A percentile compares a stretch with the other conserved stretches of the same genome.
Evolutionary conservation across 2,888 invertebrate genomes (phyloP).

Genomic region (Tenthredo notha): DNA sequence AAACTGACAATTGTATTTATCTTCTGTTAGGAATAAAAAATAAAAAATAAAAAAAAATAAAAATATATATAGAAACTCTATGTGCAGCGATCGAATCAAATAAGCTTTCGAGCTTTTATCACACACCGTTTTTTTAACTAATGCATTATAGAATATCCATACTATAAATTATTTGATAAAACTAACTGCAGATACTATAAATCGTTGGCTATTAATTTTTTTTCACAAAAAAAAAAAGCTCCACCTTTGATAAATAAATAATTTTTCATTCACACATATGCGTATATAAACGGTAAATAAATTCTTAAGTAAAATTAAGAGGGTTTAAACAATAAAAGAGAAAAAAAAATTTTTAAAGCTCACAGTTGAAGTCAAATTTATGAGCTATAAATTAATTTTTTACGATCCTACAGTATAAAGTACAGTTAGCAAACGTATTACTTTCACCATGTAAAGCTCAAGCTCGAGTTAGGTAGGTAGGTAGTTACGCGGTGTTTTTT

Average conservation of each 20-base stretch:
- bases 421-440: constrained; percentile 6
- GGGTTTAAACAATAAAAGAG: neutral
- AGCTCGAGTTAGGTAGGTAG: neutral
- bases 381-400: neutral
- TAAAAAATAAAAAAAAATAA: too few species aligned
- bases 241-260: neutral
- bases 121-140: neutral
- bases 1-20: constrained; percentile 56
- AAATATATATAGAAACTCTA: neutral
- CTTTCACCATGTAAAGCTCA: constrained; percentile 5
- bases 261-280: neutral
- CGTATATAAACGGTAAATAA: neutral
- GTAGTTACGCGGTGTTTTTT: neutral
- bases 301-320: neutral
- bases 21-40: neutral
- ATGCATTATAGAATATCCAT: neutral
- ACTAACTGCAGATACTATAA: neutral
- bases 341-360: neutral
- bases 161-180: neutral
- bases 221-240: neutral
- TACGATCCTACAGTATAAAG: constrained; percentile 8
- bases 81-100: neutral
- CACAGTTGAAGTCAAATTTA: neutral
- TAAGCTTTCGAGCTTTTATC: neutral
- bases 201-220: neutral